Evolutionary conservation across 2,797 vertebrate species (phyloP), one percentile per base, ranked within the genome.

Genomic region (Petrocephalus schoutedeni): DNA sequence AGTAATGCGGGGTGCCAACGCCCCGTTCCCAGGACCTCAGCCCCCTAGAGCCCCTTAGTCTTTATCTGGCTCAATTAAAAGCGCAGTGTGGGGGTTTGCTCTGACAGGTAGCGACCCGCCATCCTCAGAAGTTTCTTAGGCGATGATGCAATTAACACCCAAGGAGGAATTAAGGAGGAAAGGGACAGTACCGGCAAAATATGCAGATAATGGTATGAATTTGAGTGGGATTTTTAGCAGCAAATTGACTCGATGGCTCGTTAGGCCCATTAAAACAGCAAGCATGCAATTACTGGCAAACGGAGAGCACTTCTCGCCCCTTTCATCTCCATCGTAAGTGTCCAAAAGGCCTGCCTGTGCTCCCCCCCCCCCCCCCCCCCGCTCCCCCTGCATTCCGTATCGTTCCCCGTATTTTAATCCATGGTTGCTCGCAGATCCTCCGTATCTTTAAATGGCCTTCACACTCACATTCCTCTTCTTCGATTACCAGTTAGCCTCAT

Each of bases 1-100:
- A 93, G 93, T 95, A 92, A 93, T 92, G 94, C 94, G 94, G 93
- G 95, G 92, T 93, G 93, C 94, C 90, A 93, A 94, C 94, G 92
- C 93, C 94, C 92, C 91, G 94, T 94, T 93, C 91, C 91, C 91
- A 92, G 92, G 94, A 94, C 95, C 95, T 95, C 94, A 94, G 95
- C 94, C 94, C 92, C 92, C 92, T 56, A 94, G 95, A 96, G 94
- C 94, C 92, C 93, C 95, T 95, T 95, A 96, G 96, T 96, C 95
- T 95, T 96, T 95, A 96, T 96, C 95, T 96, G 92, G 94, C 95
- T 96, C 95, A 95, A 96, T 96, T 96, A 96, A 96, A 96, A 96
- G 94, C 95, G 91, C 93, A 95, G 94, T 94, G 94, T 96, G 94
- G 93, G 94, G 95, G 95, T 95, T 87, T 80, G 54, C 86, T 61